Base-by-base conservation (phyloP, 1,140 invertebrate genomes). In the Phymorhynchus buccinoides region DNA sequence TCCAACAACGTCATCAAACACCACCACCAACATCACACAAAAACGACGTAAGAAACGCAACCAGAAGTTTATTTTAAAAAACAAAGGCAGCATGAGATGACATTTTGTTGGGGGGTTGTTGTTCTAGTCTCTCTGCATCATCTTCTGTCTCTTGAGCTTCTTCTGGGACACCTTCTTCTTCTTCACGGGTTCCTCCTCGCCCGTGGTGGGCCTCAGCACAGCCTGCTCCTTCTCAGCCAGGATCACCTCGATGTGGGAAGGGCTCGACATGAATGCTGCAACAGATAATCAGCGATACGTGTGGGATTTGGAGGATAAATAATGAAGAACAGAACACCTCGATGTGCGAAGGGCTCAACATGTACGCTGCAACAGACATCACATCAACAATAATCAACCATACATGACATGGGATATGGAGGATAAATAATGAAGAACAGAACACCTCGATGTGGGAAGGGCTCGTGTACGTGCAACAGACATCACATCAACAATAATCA, bases 211-310 rank as follows among this genome's bases (percentile, higher is more conserved):
- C 93, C 98, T 97, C 0, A 97, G 95, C 30, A 99, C 97, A 68
- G 97, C 96, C 90, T 98, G 96, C 94, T 99, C 98, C 90, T 98
- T 97, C 94, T 99, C 99, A 62, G 97, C 96, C 62, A 99, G 95
- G 90, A 99, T 98, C 52, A 99, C 96, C 94, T 99, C 99, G 92
- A 99, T 98, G 95, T 99, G 99, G 93, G 98, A 99, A 14, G 99
- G 99, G 62, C 97, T 98, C 87, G 97, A 99, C 98, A 99, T 99
- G 95, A 99, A 99, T 56, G 99, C 96, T 96, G 89, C 56, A 95
- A 88, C 62, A 32, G 35, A 83, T n/a, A n/a, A n/a, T n/a, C n/a
- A n/a, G n/a, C n/a, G n/a, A n/a, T n/a, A n/a, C n/a, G n/a, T n/a
- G n/a, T n/a, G n/a, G n/a, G n/a, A n/a, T n/a, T n/a, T n/a, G n/a